phyloP scores from a whole-genome alignment of 1,140 invertebrate species.

The Drosophila trapezifrons region DNA sequence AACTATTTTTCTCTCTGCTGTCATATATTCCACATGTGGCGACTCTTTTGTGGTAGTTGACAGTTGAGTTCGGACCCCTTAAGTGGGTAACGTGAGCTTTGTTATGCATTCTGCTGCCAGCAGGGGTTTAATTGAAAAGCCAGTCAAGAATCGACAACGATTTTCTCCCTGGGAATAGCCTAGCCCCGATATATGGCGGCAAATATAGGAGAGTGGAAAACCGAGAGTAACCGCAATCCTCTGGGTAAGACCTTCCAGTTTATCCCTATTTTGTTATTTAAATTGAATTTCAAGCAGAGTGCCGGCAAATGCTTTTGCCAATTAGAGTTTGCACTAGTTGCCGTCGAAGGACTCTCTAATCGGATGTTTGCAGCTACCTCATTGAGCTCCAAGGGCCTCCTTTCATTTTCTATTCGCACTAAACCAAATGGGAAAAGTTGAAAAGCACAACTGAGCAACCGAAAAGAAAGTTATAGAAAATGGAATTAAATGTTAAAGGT shows the following conservation, averaged over 20 bases:
- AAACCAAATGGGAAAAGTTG: conserved; percentile 13
- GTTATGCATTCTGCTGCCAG: conserved; percentile 48
- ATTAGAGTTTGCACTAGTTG: conserved; percentile 42
- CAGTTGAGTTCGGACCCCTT: conserved; percentile 38
- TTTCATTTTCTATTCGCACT: conserved; percentile 5
- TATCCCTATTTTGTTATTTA: conserved; percentile 52
- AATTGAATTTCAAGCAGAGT: conserved; percentile 45
- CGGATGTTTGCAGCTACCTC: conserved; percentile 28
- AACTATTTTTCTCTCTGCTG: conserved; percentile 1
- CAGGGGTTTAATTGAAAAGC: conserved; percentile 71
- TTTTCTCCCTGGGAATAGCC: conserved; percentile 12
- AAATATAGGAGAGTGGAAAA: not conserved
- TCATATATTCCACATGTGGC: conserved; percentile 4
- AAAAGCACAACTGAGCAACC: not conserved
- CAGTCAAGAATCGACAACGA: conserved; percentile 34
- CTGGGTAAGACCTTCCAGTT: conserved; percentile 29
- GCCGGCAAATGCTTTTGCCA: conserved; percentile 34
- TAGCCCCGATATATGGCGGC: not conserved
- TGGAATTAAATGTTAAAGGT: not conserved
- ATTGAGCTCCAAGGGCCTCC: conserved; percentile 8
- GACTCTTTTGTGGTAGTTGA: conserved; percentile 38
- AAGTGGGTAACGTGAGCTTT: conserved; percentile 25
- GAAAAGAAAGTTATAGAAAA: not conserved
- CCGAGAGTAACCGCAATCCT: conserved; percentile 15
- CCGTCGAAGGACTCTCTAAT: conserved; percentile 34